Conservation (phyloP, 2,113 vertebrate genomes). For the Hippocampus comes region DNA sequence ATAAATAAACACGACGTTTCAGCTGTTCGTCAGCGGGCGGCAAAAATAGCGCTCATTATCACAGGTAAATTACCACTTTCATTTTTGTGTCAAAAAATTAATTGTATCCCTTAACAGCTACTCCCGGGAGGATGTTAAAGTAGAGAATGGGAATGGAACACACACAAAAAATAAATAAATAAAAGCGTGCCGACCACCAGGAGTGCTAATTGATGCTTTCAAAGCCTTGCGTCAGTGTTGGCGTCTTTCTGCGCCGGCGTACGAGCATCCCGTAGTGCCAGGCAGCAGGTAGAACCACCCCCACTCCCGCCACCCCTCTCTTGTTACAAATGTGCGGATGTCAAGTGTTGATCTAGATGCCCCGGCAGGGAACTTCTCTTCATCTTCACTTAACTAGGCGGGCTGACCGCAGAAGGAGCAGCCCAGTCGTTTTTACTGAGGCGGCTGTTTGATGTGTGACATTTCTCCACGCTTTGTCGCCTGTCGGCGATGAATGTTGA, state of each 20-base stretch:
- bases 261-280: constrained; percentile 54
- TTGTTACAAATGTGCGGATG: constrained; percentile 48
- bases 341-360: constrained; percentile 51
- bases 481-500: neutral
- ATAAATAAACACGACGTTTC: constrained; percentile 71
- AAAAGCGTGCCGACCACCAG: constrained; percentile 54
- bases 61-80: constrained; percentile 76
- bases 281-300: constrained; percentile 35
- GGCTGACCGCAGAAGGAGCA: constrained; percentile 27
- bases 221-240: constrained; percentile 66
- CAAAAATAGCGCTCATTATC: constrained; percentile 76
- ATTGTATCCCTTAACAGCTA: constrained; percentile 72
- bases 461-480: constrained; percentile 1
- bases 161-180: constrained; percentile 27
- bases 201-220: constrained; percentile 75
- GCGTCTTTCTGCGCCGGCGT: constrained; percentile 36
- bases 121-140: constrained; percentile 59
- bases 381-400: constrained; percentile 52
- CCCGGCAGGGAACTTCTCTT: constrained; percentile 43
- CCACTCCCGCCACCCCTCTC: constrained; percentile 9
- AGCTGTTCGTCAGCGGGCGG: constrained; percentile 67
- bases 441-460: constrained; percentile 21
- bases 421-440: constrained; percentile 24
- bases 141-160: constrained; percentile 51
- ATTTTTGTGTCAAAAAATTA: constrained; percentile 76